Evolutionary conservation across 2,888 invertebrate genomes (phyloP), one percentile per base, ranked within the genome.

Genomic region (Parelbella ahira): DNA sequence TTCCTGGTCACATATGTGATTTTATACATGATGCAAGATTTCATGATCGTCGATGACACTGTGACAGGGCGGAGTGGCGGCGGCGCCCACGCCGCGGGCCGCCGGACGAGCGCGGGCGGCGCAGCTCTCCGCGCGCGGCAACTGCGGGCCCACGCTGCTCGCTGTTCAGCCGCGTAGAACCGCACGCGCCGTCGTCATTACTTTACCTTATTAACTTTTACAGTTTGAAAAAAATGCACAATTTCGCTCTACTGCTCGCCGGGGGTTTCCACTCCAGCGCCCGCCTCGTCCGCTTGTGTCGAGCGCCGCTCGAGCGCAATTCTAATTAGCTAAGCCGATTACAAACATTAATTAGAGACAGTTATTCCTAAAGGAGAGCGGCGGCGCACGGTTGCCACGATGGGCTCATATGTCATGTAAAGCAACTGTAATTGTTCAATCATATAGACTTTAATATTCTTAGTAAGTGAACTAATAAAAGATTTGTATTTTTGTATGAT

Each of bases 21-120:
- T 72, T 83, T 87, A 64, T 79, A 86, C 83, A 82, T 84, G 52
- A 81, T 68, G 58, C 77, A 75, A 58, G 76, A 75, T 74, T 70
- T 82, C 86, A 87, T 86, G 47, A 51, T 72, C 58, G 46, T 34
- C 45, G 45, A 9, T n/a, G n/a, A n/a, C n/a, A n/a, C n/a, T n/a
- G n/a, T n/a, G n/a, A n/a, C n/a, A n/a, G n/a, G 19, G 41, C 33
- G 28, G 13, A 15, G n/a, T n/a, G 27, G 30, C 27, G 41, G 15
- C 13, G 25, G 47, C 52, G 54, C 50, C 56, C 52, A 51, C 57
- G 49, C 53, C 44, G 37, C 37, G 49, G 44, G 50, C 47, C 51
- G 36, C 45, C 47, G 49, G 34, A 42, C 37, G 47, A 29, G 42
- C 47, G 50, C 30, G 36, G 37, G 38, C 50, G 27, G 20, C 4